Evolutionary conservation across 2,113 vertebrate genomes (phyloP).

Genomic region (Anas platyrhynchos): DNA sequence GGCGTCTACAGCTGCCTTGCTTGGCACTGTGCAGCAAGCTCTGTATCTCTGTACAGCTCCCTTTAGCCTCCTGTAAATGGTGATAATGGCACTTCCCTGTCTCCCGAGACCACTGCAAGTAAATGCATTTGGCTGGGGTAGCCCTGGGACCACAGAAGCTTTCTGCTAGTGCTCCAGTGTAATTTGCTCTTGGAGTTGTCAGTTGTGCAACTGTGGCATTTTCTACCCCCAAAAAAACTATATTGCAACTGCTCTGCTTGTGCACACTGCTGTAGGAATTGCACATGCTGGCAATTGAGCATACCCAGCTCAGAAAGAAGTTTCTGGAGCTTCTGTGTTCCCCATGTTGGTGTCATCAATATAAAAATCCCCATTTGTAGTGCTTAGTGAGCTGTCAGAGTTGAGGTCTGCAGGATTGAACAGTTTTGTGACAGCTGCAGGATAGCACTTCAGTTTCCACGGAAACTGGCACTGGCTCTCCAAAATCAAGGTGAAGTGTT

Average conservation of each 20-base stretch:
- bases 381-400: neutral
- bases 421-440: neutral
- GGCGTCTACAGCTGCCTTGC: neutral
- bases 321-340: neutral
- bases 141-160: neutral
- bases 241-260: rapidly evolving
- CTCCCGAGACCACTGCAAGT: neutral
- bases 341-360: neutral
- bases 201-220: neutral
- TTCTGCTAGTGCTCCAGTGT: neutral
- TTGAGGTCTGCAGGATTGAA: neutral
- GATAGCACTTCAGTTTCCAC: conserved; percentile 17
- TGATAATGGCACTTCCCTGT: neutral
- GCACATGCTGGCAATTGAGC: rapidly evolving
- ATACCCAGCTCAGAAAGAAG: neutral
- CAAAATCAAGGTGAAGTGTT: conserved; percentile 52
- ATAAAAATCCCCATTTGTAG: neutral
- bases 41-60: rapidly evolving
- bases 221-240: neutral
- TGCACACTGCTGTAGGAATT: neutral
- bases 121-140: neutral
- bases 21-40: rapidly evolving
- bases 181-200: neutral
- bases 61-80: neutral
- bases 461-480: conserved; percentile 22